These are phyloP conservation scores for Microplitis deprimator DNA, from an alignment of 2,888 invertebrate species.

Conservation along the genomic window DNA sequence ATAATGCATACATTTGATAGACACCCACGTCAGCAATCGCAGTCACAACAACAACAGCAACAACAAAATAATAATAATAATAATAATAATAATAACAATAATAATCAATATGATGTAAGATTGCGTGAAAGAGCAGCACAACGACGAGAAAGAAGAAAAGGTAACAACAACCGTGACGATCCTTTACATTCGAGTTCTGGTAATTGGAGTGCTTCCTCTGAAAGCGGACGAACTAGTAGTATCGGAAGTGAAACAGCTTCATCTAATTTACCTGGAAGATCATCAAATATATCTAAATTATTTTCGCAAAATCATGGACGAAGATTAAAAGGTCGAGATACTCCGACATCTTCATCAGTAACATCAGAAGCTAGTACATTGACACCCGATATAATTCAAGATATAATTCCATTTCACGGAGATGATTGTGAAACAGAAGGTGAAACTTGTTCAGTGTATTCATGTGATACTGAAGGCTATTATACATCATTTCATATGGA, in stretches of 20 bases:
- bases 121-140: constrained; percentile 83
- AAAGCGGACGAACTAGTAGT: constrained; percentile 88
- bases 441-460: constrained; percentile 92
- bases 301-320: constrained; percentile 67
- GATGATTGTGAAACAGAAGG: constrained; percentile 91
- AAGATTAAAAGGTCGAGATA: constrained; percentile 72
- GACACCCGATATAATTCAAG: constrained; percentile 86
- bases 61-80: constrained; percentile 40
- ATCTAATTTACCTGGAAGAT: constrained; percentile 60
- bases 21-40: not conserved
- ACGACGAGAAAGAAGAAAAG: constrained; percentile 79
- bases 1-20: not conserved
- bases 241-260: constrained; percentile 85
- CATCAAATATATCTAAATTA: constrained; percentile 58
- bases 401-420: constrained; percentile 74
- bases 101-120: constrained; percentile 76
- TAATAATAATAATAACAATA: constrained; percentile 56
- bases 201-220: constrained; percentile 95
- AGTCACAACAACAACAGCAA: not conserved
- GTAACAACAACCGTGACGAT: constrained; percentile 77
- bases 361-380: constrained; percentile 86
- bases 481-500: constrained; percentile 98
- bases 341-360: constrained; percentile 86
- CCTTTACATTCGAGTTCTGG: constrained; percentile 92
- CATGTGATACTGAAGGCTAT: constrained; percentile 97